Percentiles rank a stretch among this genome's conserved stretches.
phyloP scores from a whole-genome alignment of 64 coral and sea anemone species.

The Pachyseris speciosa region DNA sequence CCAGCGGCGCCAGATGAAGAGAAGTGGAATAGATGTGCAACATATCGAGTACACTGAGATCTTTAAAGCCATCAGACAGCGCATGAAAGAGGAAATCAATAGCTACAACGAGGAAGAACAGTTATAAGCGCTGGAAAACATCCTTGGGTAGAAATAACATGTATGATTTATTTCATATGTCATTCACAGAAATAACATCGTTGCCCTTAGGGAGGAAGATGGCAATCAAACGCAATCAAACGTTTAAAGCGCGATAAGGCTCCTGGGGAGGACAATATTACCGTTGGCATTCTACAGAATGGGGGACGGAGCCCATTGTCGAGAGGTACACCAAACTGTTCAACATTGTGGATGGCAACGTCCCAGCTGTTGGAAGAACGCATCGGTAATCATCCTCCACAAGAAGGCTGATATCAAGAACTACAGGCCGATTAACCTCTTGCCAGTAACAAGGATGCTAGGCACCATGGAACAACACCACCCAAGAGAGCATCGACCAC shows the following conservation, averaged over 20 bases:
- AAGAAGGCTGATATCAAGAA: conserved; percentile 39
- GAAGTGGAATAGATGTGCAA: no score
- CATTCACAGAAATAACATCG: background rate
- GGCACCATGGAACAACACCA: conserved; percentile 30
- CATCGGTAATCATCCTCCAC: conserved; percentile 35
- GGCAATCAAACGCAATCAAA: background rate
- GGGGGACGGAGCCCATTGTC: background rate
- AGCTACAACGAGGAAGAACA: background rate
- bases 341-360: background rate
- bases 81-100: background rate
- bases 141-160: background rate
- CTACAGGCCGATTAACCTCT: conserved; percentile 7
- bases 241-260: background rate
- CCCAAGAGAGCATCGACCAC: conserved; percentile 16
- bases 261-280: background rate
- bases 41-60: background rate
- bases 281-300: background rate
- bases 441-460: conserved; percentile 29
- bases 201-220: background rate
- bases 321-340: background rate
- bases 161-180: no score
- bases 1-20: no score
- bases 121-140: background rate
- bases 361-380: conserved; percentile 22
- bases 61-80: background rate